These are phyloP conservation scores for Idaea biselata DNA, from an alignment of 2,888 invertebrate species.

Conservation along the genomic window DNA sequence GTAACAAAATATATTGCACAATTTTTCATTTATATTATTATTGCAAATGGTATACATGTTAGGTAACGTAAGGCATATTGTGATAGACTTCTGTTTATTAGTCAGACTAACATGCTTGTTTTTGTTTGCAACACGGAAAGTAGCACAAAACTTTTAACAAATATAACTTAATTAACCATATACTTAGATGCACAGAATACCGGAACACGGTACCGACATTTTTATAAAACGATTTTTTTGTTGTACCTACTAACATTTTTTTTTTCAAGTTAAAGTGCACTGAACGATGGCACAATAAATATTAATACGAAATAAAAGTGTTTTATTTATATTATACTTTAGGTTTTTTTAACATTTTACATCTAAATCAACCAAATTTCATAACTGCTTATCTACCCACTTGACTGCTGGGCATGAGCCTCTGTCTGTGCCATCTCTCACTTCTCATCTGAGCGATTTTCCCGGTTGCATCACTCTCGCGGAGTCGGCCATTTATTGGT, in stretches of 20 bases:
- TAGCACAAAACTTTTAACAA: not conserved
- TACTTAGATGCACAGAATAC: not conserved
- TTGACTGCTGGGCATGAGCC: no score
- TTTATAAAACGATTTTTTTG: not conserved
- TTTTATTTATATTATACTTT: not conserved
- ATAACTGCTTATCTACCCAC: no score
- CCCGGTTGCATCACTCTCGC: no score
- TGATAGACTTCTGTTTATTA: not conserved
- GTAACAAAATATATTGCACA: no score
- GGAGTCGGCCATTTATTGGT: no score
- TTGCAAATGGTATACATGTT: not conserved
- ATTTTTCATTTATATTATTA: not conserved
- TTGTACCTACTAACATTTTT: slow-evolving; percentile 8
- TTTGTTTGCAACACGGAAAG: not conserved
- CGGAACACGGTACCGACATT: not conserved
- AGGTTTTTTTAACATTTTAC: no score
- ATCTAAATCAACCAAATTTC: no score
- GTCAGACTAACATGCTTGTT: not conserved
- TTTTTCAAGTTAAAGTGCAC: slow-evolving; percentile 12
- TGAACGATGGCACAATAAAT: not conserved
- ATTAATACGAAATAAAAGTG: not conserved
- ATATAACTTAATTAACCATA: not conserved
- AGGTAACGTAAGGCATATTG: not conserved
- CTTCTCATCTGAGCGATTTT: no score
- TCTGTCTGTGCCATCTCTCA: no score